A percentile compares a stretch with the other conserved stretches of the same genome.
Conservation (phyloP, 2,888 invertebrate genomes). For the Eulithis prunata region DNA sequence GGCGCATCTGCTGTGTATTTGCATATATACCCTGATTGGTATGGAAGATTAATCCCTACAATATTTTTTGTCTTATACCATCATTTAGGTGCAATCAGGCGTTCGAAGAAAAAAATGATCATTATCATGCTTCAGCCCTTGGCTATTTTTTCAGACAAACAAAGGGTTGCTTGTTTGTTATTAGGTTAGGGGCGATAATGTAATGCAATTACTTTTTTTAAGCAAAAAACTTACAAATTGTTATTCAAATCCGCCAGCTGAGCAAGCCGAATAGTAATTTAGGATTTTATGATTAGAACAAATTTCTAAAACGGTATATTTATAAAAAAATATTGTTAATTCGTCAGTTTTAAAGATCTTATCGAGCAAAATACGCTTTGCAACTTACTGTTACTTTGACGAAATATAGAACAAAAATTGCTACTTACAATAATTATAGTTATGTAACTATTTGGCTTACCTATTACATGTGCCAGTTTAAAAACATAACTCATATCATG, state of each 20-base stretch:
- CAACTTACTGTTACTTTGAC: no score
- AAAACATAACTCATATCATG: no score
- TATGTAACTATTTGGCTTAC: no score
- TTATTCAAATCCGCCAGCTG: conserved; percentile 83
- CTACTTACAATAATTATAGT: no score
- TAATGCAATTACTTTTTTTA: conserved; percentile 81
- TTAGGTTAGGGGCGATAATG: conserved; percentile 83
- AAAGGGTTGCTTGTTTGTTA: conserved; percentile 82
- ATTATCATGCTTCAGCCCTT: conserved; percentile 83
- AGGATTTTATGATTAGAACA: conserved; percentile 46
- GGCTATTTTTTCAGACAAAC: conserved; percentile 83
- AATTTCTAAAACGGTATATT: not conserved
- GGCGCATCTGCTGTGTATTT: conserved; percentile 78
- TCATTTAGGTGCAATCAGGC: conserved; percentile 81
- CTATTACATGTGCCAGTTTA: no score
- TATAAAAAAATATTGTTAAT: not conserved
- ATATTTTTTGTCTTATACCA: conserved; percentile 80
- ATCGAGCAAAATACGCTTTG: not conserved
- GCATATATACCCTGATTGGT: conserved; percentile 81
- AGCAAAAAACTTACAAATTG: conserved; percentile 70
- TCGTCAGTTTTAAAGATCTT: no score
- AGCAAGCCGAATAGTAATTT: conserved; percentile 74
- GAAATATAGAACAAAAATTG: no score
- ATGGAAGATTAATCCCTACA: conserved; percentile 78
- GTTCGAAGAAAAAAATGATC: conserved; percentile 75